Evolutionary conservation across 2,797 vertebrate species (phyloP).

Genomic region (Sciurus vulgaris): DNA sequence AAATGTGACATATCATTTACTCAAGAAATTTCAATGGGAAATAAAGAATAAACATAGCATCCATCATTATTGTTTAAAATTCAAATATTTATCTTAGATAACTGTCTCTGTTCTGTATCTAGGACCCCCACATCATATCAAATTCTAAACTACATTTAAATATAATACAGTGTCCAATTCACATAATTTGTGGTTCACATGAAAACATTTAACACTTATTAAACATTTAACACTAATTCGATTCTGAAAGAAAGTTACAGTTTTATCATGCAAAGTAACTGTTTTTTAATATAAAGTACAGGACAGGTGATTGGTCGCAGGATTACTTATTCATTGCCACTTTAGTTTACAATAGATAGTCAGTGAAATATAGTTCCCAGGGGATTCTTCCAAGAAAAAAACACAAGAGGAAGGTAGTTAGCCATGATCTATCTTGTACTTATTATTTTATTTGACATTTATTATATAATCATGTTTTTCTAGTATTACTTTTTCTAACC

Average conservation of each 20-base stretch:
- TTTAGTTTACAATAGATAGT: conserved; percentile 16
- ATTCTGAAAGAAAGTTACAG: conserved; percentile 34
- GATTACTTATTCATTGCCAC: conserved; percentile 20
- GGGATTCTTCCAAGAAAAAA: conserved; percentile 37
- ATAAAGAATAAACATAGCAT: not conserved
- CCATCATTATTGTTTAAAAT: not conserved
- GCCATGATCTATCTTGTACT: conserved; percentile 20
- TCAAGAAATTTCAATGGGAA: not conserved
- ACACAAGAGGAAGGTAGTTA: conserved; percentile 47
- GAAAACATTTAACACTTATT: not conserved
- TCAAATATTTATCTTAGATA: not conserved
- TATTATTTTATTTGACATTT: conserved; percentile 66
- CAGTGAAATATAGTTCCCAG: conserved; percentile 59
- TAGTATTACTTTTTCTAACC: conserved; percentile 49
- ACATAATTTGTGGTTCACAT: not conserved
- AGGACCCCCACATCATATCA: not conserved
- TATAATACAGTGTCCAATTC: not conserved
- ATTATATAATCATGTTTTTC: conserved; percentile 61
- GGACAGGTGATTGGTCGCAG: conserved; percentile 26
- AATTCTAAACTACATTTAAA: not conserved
- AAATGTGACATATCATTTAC: not conserved
- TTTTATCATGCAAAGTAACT: conserved; percentile 9
- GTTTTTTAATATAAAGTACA: not conserved
- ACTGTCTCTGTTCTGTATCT: not conserved
- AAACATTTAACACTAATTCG: not conserved